Evolutionary conservation across 2,888 invertebrate species (phyloP).

Genomic region (Carabus problematicus): DNA sequence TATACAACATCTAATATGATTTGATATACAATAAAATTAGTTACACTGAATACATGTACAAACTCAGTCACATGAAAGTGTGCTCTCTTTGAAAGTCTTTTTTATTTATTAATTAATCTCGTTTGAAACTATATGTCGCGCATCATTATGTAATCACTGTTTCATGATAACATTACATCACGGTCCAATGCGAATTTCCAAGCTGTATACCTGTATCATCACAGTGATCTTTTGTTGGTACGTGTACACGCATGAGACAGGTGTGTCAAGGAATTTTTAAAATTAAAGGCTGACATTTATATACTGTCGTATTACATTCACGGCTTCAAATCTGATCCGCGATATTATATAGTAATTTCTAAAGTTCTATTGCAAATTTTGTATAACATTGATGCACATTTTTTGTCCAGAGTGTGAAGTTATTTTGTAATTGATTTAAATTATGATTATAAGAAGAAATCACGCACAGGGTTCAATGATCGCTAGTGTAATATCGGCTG

Average conservation of each 20-base stretch:
- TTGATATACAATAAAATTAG: no score
- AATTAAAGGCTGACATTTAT: conserved; percentile 30
- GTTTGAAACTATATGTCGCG: conserved; percentile 31
- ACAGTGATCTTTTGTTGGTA: conserved; percentile 26
- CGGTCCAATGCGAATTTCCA: conserved; percentile 6
- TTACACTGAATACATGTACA: not conserved
- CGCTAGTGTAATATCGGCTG: conserved; percentile 24
- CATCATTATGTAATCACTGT: conserved; percentile 21
- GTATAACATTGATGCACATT: not conserved
- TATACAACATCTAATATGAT: no score
- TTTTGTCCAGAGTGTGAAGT: not conserved
- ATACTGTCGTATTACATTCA: conserved; percentile 22
- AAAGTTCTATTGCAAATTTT: not conserved
- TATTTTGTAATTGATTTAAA: conserved; percentile 7
- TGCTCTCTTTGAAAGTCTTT: conserved; percentile 6
- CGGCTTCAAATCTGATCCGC: not conserved
- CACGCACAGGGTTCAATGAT: conserved; percentile 4
- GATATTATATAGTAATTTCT: not conserved
- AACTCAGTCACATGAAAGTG: conserved; percentile 25
- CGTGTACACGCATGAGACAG: conserved; percentile 16
- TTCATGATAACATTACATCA: conserved; percentile 18
- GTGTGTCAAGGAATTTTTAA: conserved; percentile 39
- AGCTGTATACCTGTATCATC: conserved; percentile 4
- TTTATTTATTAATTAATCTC: conserved; percentile 35
- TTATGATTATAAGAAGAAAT: not conserved